Evolutionary conservation across 1,140 invertebrate genomes (phyloP), one percentile per base, ranked within the genome.

Genomic region (Vanessa tameamea): DNA sequence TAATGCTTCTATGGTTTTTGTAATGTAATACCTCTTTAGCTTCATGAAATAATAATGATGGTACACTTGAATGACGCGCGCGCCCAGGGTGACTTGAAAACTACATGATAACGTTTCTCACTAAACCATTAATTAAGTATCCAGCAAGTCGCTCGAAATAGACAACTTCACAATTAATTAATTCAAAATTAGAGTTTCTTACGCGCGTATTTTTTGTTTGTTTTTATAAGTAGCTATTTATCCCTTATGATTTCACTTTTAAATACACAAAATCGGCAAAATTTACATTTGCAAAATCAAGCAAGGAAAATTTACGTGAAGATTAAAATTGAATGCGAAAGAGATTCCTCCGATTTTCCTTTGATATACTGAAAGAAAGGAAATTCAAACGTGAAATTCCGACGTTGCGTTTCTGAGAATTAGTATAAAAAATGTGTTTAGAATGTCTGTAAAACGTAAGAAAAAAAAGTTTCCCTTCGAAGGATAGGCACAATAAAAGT

Each of bases 401-500:
- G 81, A 83, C 79, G 64, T 68, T 64, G 78, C 71, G 77, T 83
- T 84, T 75, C 79, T 79, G 81, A 72, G 80, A 78, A 88, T 85
- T 82, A 75, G 84, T 78, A 85, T 83, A 86, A 89, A 87, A 86
- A 90, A 82, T 88, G 82, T 85, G 83, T 85, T 88, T 86, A 84
- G 80, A 84, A 77, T 80, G 82, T 78, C 80, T 83, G 79, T 85
- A 84, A 88, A 83, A 80, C 76, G 80, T 79, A 81, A 78, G 76
- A 85, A 85, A 89, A n/a, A 55, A 85, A 86, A 83, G 78, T 82
- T 87, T 86, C 64, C 72, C 74, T 76, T 77, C 82, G 69, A 80
- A 81, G 80, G 82, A 85, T 87, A 83, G 84, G 85, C 87, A 91
- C 89, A 90, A 91, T 91, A 91, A 91, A 91, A 91, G 87, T 89